Evolutionary conservation across 2,797 vertebrate genomes (phyloP), one percentile per base, ranked within the genome.

Genomic region (Kryptolebias ocellatus): DNA sequence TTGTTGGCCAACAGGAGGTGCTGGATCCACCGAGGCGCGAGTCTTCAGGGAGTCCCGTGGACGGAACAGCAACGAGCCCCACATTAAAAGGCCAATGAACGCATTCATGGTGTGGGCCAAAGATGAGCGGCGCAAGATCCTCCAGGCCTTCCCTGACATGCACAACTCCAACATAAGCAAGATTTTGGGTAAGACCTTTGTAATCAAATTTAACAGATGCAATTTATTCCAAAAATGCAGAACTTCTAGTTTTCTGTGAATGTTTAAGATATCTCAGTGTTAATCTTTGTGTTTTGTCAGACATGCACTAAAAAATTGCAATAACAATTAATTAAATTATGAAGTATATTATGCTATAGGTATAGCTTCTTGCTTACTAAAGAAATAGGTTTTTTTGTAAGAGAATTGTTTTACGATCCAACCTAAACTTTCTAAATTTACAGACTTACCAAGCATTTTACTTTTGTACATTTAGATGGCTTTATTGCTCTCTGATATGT

Each of bases 131-230:
- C 95, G 98, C 85, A 99, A 99, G 94, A 99, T 99, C 88, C 97
- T 99, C 64, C 98, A 99, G 91, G 98, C 98, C 74, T 99, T 99
- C 81, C 98, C 98, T 0, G 98, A 99, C 93, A 99, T 99, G 98
- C 98, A 99, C 92, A 99, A 99, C 93, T 99, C 98, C 89, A 99
- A 99, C 93, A 99, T 99, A 89, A 99, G 98, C 95, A 99, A 99
- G 94, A 99, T 99, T 88, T 91, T 99, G 78, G 98, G 98, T 99
- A 91, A 95, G 96, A 83, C 16, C n/a, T 37, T 67, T 44, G 39
- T 55, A 49, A 67, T 71, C 51, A 5, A 46, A 56, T 44, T 47
- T 34, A 27, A 8, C 27, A 28, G 1, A 24, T 31, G 55, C 1
- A 12, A 17, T 29, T 67, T 17, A 52, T 27, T 17, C 7, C 45